These are phyloP conservation scores for Cladorhizidae sp. DNA, from an alignment of 37 sponge, comb jelly and placozoan genomes.

Conservation along the genomic window DNA sequence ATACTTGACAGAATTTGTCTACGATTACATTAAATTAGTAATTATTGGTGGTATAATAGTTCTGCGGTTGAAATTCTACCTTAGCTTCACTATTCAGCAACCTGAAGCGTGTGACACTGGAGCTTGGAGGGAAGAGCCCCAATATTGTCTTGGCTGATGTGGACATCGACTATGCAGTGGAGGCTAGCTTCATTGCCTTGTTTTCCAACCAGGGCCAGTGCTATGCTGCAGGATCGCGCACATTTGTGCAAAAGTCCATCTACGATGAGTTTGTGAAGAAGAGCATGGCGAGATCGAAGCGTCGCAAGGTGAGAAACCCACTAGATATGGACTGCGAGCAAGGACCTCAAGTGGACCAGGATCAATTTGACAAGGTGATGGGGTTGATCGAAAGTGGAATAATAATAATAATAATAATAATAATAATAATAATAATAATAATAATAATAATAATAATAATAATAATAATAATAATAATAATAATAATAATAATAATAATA, in stretches of 20 bases:
- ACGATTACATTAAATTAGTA: no score
- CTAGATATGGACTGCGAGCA: conserved; percentile 77
- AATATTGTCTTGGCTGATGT: conserved; percentile 95
- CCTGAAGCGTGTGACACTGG: conserved; percentile 95
- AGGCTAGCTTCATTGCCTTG: conserved; percentile 86
- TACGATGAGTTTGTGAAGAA: conserved; percentile 96
- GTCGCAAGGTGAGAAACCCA: conserved; percentile 83
- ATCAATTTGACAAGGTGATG: conserved; percentile 96
- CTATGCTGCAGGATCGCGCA: conserved; percentile 96
- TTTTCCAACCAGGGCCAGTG: conserved; percentile 99
- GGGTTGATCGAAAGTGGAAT: conserved; percentile 92
- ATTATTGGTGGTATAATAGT: no score
- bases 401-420: no score
- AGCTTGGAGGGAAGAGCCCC: conserved; percentile 98
- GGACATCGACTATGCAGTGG: conserved; percentile 92
- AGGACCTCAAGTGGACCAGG: conserved; percentile 97
- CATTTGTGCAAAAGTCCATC: conserved; percentile 90
- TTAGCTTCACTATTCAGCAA: no score
- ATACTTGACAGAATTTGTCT: no score
- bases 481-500: no score
- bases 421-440: no score
- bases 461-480: no score
- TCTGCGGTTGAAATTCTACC: no score
- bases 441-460: no score
- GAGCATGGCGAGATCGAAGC: conserved; percentile 79